Conservation (phyloP, 2,113 vertebrate genomes). For the Grammomys surdaster region DNA sequence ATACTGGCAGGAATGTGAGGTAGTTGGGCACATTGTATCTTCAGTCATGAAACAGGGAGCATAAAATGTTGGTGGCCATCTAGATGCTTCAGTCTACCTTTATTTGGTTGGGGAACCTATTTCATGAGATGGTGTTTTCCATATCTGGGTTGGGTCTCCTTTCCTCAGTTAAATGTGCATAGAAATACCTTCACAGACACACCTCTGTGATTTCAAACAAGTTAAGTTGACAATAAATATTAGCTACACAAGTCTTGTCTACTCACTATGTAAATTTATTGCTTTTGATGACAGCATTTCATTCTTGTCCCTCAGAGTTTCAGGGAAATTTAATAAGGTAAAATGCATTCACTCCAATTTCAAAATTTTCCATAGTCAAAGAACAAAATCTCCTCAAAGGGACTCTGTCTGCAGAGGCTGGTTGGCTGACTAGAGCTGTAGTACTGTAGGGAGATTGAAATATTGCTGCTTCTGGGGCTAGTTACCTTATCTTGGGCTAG, state of each 20-base stretch:
- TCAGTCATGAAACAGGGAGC: neutral
- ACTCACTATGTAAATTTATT: neutral
- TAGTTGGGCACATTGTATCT: neutral
- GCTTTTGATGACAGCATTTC: neutral
- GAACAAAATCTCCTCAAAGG: neutral
- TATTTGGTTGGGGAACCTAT: neutral
- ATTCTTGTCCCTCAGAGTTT: neutral
- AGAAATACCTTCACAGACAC: neutral
- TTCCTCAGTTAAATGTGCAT: neutral
- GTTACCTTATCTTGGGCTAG: neutral
- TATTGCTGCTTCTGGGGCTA: neutral
- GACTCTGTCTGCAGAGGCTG: neutral
- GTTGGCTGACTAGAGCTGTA: neutral
- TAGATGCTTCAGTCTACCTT: neutral
- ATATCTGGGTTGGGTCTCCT: too few relatives aligned
- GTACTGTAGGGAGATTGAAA: neutral
- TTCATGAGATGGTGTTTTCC: too few relatives aligned
- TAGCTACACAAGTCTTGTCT: neutral
- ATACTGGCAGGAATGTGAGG: neutral
- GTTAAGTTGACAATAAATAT: neutral
- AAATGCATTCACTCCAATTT: neutral
- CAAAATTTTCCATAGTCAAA: neutral
- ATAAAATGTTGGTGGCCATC: neutral
- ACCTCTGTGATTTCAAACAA: neutral
- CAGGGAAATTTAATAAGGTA: too few relatives aligned